Base-by-base conservation (phyloP, 2,113 vertebrate species). In the Prinia subflava region DNA sequence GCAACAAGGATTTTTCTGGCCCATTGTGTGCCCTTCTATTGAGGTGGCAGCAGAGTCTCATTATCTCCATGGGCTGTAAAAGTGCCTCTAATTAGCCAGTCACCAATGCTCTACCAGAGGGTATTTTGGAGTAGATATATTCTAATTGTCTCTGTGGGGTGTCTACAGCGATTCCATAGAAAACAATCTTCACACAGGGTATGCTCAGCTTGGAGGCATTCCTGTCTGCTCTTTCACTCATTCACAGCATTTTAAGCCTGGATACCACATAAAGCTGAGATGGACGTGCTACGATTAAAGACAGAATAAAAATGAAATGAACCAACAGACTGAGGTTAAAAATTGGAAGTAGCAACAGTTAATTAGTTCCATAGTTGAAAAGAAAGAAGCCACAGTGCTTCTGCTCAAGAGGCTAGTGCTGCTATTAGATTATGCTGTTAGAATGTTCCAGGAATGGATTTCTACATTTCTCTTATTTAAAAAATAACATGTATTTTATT, bases 61-160 rank as follows among this genome's bases (percentile, higher is more conserved):
- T 95, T 94, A 97, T 96, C 95, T 96, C 95, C 52, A 3, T 87
- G 69, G 95, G 92, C 94, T 94, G 79, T 92, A 96, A 95, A 94
- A 97, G 95, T 92, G 90, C 83, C 96, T 97, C 95, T 97, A 96
- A 97, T 97, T 97, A 97, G 96, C 83, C 89, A 96, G 94, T 85
- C 90, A 94, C 95, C 96, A 96, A 94, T 69, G 90, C 57, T 95
- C 92, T 93, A 89, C 95, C 96, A 95, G 94, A 97, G 90, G 95
- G 94, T 94, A 96, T 97, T 97, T 94, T 96, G 90, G 92, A 97
- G 92, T 91, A 87, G 89, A 95, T 97, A 95, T 94, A 96, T 93
- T 97, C 94, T 96, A 97, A 97, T 97, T 97, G 96, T 97, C 97
- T 97, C 97, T 96, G 96, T 18, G 95, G 96, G 96, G 84, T 84